A percentile compares a stretch with the other conserved stretches of the same genome.
These are phyloP conservation scores for Acleris emargana DNA, from an alignment of 2,888 invertebrate species.

Conservation along the genomic window DNA sequence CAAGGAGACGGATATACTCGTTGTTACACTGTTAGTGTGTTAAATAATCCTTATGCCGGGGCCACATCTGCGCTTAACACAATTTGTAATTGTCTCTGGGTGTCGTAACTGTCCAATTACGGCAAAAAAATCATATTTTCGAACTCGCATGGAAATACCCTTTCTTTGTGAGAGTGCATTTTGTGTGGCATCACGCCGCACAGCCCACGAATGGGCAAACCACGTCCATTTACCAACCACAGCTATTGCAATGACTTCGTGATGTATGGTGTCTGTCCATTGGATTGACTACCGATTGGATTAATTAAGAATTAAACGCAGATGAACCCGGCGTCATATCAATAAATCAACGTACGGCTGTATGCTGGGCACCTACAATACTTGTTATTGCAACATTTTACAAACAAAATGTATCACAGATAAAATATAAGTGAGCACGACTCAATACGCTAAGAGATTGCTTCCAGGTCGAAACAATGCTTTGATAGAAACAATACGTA, in stretches of 20 bases:
- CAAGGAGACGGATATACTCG: conserved; percentile 68
- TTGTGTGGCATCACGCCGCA: too few relatives aligned
- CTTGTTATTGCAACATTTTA: conserved; percentile 72
- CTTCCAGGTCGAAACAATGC: conserved; percentile 27
- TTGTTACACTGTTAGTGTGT: conserved; percentile 64
- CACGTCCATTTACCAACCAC: too few relatives aligned
- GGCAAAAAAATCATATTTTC: too few relatives aligned
- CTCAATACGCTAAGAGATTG: conserved; percentile 17
- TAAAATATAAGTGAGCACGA: conserved; percentile 63
- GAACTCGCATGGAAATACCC: too few relatives aligned
- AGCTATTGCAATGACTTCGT: too few relatives aligned
- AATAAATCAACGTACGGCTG: conserved; percentile 5
- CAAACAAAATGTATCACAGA: conserved; percentile 79
- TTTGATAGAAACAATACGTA: conserved; percentile 19
- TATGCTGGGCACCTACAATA: conserved; percentile 55
- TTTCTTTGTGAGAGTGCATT: too few relatives aligned
- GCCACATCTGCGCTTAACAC: neutral
- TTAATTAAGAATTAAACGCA: neutral
- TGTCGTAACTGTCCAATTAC: too few relatives aligned
- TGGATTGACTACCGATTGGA: neutral
- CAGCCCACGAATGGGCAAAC: too few relatives aligned
- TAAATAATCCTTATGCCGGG: conserved; percentile 39
- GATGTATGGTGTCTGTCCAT: too few relatives aligned
- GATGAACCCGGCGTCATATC: neutral
- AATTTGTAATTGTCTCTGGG: too few relatives aligned